Base-by-base conservation (phyloP, 2,797 vertebrate genomes). In the Phoebastria nigripes region DNA sequence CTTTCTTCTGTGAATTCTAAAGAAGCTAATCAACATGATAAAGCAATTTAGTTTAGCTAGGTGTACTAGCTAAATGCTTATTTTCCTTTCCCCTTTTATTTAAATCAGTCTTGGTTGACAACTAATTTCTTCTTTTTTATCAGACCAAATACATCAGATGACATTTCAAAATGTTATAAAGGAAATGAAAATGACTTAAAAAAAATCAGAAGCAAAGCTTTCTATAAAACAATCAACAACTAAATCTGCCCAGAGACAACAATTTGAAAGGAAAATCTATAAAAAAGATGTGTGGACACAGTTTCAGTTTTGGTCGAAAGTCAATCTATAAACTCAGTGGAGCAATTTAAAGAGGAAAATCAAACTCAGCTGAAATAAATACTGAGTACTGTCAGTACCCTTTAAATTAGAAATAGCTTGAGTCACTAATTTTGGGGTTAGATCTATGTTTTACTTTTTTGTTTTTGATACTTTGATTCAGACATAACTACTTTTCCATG, bases 221-320 rank as follows among this genome's bases (percentile, higher is more conserved):
- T 93, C 78, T 39, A 52, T 96, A 90, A 95, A 81, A 26, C 20
- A 54, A 8, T 73, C 67, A 90, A 90, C 74, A 95, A 66, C 35
- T 81, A 69, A 87, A 91, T 92, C 59, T 90, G 19, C 58, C 56
- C 37, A 89, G 82, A 87, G 85, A 95, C 71, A 89, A 49, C 37
- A 52, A 20, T 56, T 78, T 87, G 86, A 77, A 96, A 93, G 63
- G 47, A 92, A 95, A 96, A 95, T 93, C 86, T 92, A 56, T 95
- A 94, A 95, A 91, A 44, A 73, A 94, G 62, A 93, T 66, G 58
- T 76, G 70, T 67, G 37, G 63, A 80, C 44, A 77, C 0, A 6
- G 80, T 71, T 93, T 88, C 63, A 73, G 16, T 90, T 95, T 88
- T 82, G 55, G 63, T 70, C 2, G 5, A 80, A 96, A 95, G 67